Evolutionary conservation across 2,888 invertebrate genomes (phyloP), one percentile per base, ranked within the genome.

Genomic region (Eupsilia transversa): DNA sequence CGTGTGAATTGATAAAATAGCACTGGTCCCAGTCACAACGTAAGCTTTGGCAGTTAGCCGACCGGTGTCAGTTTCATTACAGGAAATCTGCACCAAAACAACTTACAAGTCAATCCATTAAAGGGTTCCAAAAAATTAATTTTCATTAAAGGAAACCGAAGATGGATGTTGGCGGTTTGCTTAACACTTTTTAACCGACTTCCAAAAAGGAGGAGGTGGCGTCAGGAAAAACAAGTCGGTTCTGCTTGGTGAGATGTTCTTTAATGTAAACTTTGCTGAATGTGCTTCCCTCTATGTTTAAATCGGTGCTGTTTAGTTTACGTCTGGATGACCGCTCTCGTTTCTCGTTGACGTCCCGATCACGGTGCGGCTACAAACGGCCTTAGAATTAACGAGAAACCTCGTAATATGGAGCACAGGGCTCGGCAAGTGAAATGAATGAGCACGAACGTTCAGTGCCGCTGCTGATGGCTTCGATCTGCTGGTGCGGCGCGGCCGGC

Each of bases 391-490:
- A 23, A 20, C 33, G 10, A 35, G 33, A 35, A 65, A 20, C 12
- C n/a, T 52, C 17, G 10, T 33, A 52, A 10, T 49, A n/a, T 33
- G 33, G 9, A 49, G 46, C 64, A 5, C 14, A 17, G 5, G 27
- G 23, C 23, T 35, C 64, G 27, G 27, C 4, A n/a, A 71, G 20
- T 52, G 27, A 23, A 65, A 70, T n/a, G 30, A n/a, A 49, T 41
- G 35, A n/a, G 52, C 20, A 71, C 82, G 20, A 27, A 97, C 97
- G 97, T 87, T 97, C 97, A 33, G 97, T 97, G 88, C 97, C 98
- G 89, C 98, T 98, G 93, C 98, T 98, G 83, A 98, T 98, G 69
- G 98, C 97, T 91, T 98, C 97, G 79, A 97, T 97, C 92, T 97
- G 97, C 87, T 89, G 91, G 85, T 91, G 79, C 85, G 90, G 89